A percentile compares a stretch with the other conserved stretches of the same genome.
Conservation (phyloP, 2,797 vertebrate genomes). For the Ambastaia sidthimunki region DNA sequence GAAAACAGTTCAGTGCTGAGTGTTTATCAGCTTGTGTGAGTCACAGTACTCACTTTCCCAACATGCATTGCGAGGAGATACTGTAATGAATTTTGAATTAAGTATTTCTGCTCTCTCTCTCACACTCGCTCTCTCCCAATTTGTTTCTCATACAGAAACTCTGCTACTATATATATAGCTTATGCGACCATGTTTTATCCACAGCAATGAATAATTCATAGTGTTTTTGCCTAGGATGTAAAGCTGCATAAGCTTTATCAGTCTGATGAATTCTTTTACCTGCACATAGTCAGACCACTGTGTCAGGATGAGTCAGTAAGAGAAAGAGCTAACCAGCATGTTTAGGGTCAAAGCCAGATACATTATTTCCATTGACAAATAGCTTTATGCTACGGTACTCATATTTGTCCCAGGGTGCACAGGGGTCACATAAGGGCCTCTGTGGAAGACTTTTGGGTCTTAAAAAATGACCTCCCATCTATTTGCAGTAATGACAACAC, state of each 20-base stretch:
- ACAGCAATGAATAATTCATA: background rate
- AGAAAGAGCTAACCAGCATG: background rate
- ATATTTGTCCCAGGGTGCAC: conserved; percentile 68
- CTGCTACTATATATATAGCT: background rate
- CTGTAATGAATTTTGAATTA: too few relatives aligned
- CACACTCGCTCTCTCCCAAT: too few relatives aligned
- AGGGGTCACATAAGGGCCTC: conserved; percentile 67
- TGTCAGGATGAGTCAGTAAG: background rate
- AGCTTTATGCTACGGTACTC: conserved; percentile 28
- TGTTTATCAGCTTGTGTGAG: too few relatives aligned
- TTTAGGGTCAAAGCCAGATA: background rate
- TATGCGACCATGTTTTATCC: too few relatives aligned
- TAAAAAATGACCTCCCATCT: conserved; percentile 59
- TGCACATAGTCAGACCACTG: too few relatives aligned
- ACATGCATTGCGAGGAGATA: too few relatives aligned
- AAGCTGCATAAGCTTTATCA: background rate
- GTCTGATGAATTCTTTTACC: background rate
- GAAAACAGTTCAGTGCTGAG: too few relatives aligned
- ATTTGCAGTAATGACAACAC: conserved; percentile 55
- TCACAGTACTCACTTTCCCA: too few relatives aligned
- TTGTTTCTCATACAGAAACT: too few relatives aligned
- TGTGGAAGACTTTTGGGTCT: conserved; percentile 70
- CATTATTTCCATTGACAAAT: conserved; percentile 11
- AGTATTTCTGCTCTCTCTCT: too few relatives aligned
- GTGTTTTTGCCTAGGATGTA: background rate